A percentile compares a stretch with the other conserved stretches of the same genome.
These are phyloP conservation scores for Caenorhabditis afra DNA, from an alignment of 2,888 invertebrate species.

Conservation along the genomic window DNA sequence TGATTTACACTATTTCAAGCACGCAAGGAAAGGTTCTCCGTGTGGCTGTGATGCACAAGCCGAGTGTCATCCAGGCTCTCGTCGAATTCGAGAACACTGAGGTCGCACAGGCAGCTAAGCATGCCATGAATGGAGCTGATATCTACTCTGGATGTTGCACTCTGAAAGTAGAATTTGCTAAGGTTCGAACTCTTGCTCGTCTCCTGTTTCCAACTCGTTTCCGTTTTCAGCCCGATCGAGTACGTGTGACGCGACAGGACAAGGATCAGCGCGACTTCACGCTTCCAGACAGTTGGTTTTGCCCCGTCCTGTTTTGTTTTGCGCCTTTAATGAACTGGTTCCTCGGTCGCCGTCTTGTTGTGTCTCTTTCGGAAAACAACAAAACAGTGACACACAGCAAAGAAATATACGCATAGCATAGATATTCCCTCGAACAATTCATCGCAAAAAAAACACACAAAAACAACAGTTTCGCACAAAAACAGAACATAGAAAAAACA, in stretches of 20 bases:
- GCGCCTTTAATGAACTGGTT: conserved; percentile 49
- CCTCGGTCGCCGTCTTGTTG: conserved; percentile 39
- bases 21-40: conserved; percentile 95
- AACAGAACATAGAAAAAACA: conserved; percentile 4
- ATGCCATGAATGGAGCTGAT: conserved; percentile 96
- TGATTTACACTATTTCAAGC: conserved; percentile 96
- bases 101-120: conserved; percentile 93
- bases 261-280: conserved; percentile 79
- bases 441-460: not conserved
- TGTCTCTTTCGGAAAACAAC: conserved; percentile 48
- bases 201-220: no score
- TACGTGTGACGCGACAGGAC: conserved; percentile 76
- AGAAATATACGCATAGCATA: conserved; percentile 19
- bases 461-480: conserved; percentile 38
- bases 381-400: conserved; percentile 52
- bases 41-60: conserved; percentile 87
- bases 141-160: conserved; percentile 99
- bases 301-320: conserved; percentile 2
- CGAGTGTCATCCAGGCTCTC: conserved; percentile 70
- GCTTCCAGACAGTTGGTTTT: conserved; percentile 59
- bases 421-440: not conserved
- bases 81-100: conserved; percentile 91
- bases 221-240: conserved; percentile 72
- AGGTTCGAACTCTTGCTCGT: conserved; percentile 85
- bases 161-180: conserved; percentile 97